Percentiles rank a stretch among this genome's conserved stretches.
Evolutionary conservation across 2,113 vertebrate genomes (phyloP).

Genomic region (Otolemur garnettii): DNA sequence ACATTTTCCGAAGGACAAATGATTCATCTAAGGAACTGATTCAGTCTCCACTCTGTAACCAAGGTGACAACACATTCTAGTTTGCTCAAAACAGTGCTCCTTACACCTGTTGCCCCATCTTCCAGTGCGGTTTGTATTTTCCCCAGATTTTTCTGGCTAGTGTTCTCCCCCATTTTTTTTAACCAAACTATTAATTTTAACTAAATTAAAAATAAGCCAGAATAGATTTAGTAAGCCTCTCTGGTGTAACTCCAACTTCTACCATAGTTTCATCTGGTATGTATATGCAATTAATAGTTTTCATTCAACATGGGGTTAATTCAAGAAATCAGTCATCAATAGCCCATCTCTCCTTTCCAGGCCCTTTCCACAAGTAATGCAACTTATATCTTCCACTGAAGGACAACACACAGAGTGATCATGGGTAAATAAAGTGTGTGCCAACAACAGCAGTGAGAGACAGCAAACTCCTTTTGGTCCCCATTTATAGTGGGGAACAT

Average conservation of each 20-base stretch:
- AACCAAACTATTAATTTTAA: neutral
- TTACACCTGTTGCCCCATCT: neutral
- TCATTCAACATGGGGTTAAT: neutral
- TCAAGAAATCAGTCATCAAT: neutral
- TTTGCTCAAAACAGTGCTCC: neutral
- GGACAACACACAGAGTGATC: neutral
- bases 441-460: neutral
- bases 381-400: neutral
- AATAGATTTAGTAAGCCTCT: neutral
- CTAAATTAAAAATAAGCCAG: neutral
- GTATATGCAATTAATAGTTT: neutral
- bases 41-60: neutral
- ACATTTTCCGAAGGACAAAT: neutral
- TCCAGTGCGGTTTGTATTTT: neutral
- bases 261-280: neutral
- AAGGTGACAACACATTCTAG: neutral
- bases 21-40: neutral
- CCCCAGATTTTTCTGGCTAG: neutral
- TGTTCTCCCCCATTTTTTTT: slow-evolving; percentile 24
- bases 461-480: neutral
- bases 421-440: neutral
- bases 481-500: too few species aligned
- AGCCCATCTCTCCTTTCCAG: neutral
- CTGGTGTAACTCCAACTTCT: neutral
- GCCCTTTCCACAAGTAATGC: neutral